phyloP scores from a whole-genome alignment of 1,140 invertebrate species.

The Myzus persicae region DNA sequence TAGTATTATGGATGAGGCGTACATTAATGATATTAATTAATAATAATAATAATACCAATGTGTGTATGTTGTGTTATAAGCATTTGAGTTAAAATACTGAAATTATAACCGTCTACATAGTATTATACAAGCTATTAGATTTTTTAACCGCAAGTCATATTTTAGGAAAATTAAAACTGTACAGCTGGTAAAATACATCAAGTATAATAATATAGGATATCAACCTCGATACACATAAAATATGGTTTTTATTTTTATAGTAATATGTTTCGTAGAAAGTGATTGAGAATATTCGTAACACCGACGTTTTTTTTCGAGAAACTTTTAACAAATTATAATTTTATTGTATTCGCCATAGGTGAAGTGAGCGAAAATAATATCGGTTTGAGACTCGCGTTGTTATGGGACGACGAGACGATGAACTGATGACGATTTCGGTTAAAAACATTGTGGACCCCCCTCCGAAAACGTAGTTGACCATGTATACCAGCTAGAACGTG shows the following conservation, averaged over 20 bases:
- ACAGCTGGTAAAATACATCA: background rate
- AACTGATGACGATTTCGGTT: background rate
- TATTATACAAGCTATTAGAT: background rate
- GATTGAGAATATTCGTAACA: background rate
- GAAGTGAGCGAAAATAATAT: background rate
- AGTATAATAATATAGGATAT: background rate
- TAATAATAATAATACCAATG: background rate
- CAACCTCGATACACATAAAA: background rate
- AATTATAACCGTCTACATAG: background rate
- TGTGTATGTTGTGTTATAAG: background rate
- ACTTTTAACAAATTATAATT: background rate
- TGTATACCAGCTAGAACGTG: background rate
- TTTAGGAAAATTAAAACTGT: background rate
- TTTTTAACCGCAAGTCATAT: background rate
- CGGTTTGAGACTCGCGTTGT: no score
- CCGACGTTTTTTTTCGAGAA: background rate
- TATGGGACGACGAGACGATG: background rate
- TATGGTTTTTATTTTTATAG: background rate
- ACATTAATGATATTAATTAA: background rate
- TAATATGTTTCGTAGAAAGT: background rate
- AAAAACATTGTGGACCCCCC: background rate
- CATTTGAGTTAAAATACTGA: background rate
- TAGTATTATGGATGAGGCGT: background rate
- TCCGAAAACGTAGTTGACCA: background rate
- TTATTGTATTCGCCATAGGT: background rate